Conservation (phyloP, 1,140 invertebrate species). For the Arctopsyche grandis region DNA sequence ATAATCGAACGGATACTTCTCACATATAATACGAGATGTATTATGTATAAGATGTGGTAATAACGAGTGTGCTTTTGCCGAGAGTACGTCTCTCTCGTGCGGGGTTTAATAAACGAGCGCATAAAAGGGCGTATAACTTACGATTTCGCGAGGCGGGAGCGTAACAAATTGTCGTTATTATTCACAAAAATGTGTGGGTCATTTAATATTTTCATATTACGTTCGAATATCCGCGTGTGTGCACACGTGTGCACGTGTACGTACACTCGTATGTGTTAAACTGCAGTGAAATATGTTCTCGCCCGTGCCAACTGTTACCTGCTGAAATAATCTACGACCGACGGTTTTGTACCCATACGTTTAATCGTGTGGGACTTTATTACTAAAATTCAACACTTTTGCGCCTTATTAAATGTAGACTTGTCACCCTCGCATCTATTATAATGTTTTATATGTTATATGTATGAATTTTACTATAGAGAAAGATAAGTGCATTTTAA, state of each 20-base stretch:
- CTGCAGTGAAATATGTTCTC: slow-evolving; percentile 33
- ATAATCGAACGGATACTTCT: too few relatives aligned
- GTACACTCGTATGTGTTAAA: slow-evolving; percentile 2
- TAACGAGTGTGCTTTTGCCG: too few relatives aligned
- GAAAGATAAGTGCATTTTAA: too few relatives aligned
- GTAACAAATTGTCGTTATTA: slow-evolving; percentile 42
- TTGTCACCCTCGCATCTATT: too few relatives aligned
- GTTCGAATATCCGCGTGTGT: slow-evolving; percentile 1
- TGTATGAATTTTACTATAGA: too few relatives aligned
- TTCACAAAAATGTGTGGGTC: slow-evolving; percentile 40
- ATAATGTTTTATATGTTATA: too few relatives aligned
- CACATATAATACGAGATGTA: too few relatives aligned
- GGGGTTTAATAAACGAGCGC: slow-evolving; percentile 22
- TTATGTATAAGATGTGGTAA: too few relatives aligned
- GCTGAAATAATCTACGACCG: background rate
- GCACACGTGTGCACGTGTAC: background rate
- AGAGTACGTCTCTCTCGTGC: too few relatives aligned
- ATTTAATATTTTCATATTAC: slow-evolving; percentile 40
- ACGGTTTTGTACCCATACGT: background rate
- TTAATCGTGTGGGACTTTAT: background rate
- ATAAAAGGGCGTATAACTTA: slow-evolving; percentile 28
- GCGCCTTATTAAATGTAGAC: too few relatives aligned
- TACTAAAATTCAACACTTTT: background rate
- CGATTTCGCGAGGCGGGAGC: slow-evolving; percentile 27
- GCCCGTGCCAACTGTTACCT: slow-evolving; percentile 29